A percentile compares a stretch with the other conserved stretches of the same genome.
Evolutionary conservation across 2,888 invertebrate genomes (phyloP).

Genomic region (Listrodromus nycthemerus): DNA sequence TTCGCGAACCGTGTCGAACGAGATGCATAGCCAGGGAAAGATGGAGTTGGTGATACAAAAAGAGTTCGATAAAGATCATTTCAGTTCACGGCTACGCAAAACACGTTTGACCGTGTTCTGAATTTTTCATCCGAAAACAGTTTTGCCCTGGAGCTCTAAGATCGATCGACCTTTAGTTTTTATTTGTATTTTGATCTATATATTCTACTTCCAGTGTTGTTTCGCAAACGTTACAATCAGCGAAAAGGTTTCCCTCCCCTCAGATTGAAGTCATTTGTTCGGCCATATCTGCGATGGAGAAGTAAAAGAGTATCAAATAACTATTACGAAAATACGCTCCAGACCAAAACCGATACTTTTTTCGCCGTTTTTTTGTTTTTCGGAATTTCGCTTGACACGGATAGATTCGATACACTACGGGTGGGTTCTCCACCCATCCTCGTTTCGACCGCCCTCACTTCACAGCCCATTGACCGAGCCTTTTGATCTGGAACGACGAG

Average conservation of each 20-base stretch:
- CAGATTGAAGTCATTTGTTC: not conserved
- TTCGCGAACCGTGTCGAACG: not conserved
- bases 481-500: slow-evolving; percentile 48
- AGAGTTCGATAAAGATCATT: slow-evolving; percentile 49
- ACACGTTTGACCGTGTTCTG: slow-evolving; percentile 2
- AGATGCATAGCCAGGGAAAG: not conserved
- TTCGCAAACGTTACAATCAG: not conserved
- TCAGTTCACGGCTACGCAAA: slow-evolving; percentile 23
- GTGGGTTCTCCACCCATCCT: slow-evolving; percentile 1
- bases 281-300: not conserved
- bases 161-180: slow-evolving; percentile 1
- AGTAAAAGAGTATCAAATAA: slow-evolving; percentile 1
- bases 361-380: not conserved
- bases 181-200: not conserved
- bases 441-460: slow-evolving; percentile 34
- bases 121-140: slow-evolving; percentile 37
- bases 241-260: not conserved
- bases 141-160: slow-evolving; percentile 23
- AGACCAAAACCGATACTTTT: not conserved
- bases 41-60: slow-evolving; percentile 15
- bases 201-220: slow-evolving; percentile 4
- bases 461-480: slow-evolving; percentile 45
- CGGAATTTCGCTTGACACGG: slow-evolving; percentile 2
- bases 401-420: slow-evolving; percentile 11
- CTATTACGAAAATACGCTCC: slow-evolving; percentile 4